Evolutionary conservation across 1,140 invertebrate genomes (phyloP), one percentile per base, ranked within the genome.

Genomic region (Drosophila mauritiana): DNA sequence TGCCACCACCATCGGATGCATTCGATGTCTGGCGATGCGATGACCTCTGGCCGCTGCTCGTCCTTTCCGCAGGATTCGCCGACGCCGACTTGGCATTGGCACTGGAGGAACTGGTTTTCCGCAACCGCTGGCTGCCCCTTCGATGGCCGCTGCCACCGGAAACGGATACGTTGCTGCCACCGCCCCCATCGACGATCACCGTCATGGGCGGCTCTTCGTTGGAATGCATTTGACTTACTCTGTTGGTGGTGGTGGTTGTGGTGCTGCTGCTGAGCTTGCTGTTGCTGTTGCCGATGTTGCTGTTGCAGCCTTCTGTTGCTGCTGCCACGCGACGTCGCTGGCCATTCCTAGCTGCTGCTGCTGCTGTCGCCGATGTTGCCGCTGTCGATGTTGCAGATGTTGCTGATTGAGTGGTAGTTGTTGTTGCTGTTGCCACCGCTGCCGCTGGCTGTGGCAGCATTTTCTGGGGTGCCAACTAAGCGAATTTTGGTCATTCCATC

Each of bases 31-130:
- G 61, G 8, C 78, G 45, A 36, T 34, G 31, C 10, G 31, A 36
- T 12, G 73, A 52, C 0, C 65, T 56, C n/a, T 39, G 56, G 25
- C 25, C 42, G 10, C 39, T 39, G 43, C 15, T 27, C 8, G 13
- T 34, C n/a, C 27, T 13, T 4, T 27, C 36, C 22, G 72, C 58
- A 5, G 79, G 65, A 65, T 65, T 77, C 25, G 56, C 63, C 22
- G 49, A 52, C 11, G 31, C 31, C 31, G 49, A 36, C 49, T 78
- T 74, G 22, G 22, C 75, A 54, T 69, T 78, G 78, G 70, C 79
- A 76, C 82, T 90, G 77, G 89, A 91, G 78, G 89, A 91, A 75
- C 89, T 91, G 34, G 83, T 77, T 65, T 91, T 91, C 15, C 89
- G 79, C 72, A 73, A 42, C 7, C 86, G 59, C 37, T 76, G 68